phyloP scores from a whole-genome alignment of 2,888 invertebrate species.

The Oeneis ivallda region DNA sequence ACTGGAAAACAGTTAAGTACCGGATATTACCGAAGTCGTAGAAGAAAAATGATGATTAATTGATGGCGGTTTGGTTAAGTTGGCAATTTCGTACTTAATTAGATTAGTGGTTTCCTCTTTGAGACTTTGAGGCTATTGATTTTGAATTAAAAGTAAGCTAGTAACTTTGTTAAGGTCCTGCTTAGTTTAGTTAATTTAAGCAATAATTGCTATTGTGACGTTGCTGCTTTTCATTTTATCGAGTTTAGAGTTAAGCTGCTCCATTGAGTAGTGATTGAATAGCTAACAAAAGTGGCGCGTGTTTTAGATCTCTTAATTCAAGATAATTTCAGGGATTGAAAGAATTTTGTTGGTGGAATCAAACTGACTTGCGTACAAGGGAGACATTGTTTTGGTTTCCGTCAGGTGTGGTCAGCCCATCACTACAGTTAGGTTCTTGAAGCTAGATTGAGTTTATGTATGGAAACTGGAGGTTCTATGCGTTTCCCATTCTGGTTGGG shows the following conservation, averaged over 20 bases:
- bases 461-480: background rate
- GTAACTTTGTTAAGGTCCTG: background rate
- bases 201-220: background rate
- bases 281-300: background rate
- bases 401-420: no score
- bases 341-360: background rate
- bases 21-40: constrained; percentile 13
- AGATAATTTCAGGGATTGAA: background rate
- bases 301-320: no score
- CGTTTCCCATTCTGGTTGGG: background rate
- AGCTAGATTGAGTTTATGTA: no score
- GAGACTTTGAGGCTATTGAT: constrained; percentile 1
- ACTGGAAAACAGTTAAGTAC: constrained; percentile 20
- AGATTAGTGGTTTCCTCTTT: constrained; percentile 12
- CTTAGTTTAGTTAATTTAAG: background rate
- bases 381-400: background rate
- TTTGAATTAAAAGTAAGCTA: background rate
- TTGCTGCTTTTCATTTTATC: background rate
- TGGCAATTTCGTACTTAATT: constrained; percentile 13
- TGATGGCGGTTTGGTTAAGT: constrained; percentile 2
- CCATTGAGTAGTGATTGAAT: background rate
- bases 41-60: constrained; percentile 11
- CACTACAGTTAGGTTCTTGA: no score
- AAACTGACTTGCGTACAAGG: background rate
- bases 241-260: background rate